Evolutionary conservation across 2,113 vertebrate genomes (phyloP).

Genomic region (Mesocricetus auratus): DNA sequence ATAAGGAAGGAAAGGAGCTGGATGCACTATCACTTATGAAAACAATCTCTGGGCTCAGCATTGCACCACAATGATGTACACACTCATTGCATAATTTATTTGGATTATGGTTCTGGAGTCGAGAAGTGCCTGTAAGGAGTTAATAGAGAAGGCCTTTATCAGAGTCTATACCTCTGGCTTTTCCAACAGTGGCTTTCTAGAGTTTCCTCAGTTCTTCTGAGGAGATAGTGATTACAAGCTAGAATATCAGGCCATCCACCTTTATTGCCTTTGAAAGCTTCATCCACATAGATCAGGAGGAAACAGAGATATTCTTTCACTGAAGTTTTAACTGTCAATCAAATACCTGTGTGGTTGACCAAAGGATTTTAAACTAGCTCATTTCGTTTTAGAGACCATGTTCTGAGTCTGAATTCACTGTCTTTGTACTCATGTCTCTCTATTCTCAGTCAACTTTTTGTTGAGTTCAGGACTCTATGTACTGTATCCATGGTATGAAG

Average conservation of each 20-base stretch:
- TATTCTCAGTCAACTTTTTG: background rate
- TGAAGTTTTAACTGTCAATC: background rate
- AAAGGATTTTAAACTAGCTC: background rate
- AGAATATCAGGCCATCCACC: background rate
- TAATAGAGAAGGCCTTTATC: background rate
- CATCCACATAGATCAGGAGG: background rate
- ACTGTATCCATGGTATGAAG: background rate
- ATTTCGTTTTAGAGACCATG: background rate
- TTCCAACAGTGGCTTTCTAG: background rate
- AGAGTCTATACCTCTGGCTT: background rate
- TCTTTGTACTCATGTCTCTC: background rate
- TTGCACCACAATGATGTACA: background rate
- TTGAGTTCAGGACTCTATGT: background rate
- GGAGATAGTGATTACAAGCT: background rate
- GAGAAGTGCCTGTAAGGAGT: background rate
- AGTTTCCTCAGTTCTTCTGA: background rate
- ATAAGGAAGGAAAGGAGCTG: background rate
- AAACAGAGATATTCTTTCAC: background rate
- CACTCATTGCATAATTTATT: background rate
- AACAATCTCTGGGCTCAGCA: background rate
- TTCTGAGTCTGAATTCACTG: background rate
- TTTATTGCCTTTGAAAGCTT: background rate
- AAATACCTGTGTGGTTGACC: background rate
- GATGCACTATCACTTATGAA: background rate
- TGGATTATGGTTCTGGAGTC: background rate